These are phyloP conservation scores for Myiagra hebetior DNA, from an alignment of 2,113 vertebrate species.

Conservation along the genomic window DNA sequence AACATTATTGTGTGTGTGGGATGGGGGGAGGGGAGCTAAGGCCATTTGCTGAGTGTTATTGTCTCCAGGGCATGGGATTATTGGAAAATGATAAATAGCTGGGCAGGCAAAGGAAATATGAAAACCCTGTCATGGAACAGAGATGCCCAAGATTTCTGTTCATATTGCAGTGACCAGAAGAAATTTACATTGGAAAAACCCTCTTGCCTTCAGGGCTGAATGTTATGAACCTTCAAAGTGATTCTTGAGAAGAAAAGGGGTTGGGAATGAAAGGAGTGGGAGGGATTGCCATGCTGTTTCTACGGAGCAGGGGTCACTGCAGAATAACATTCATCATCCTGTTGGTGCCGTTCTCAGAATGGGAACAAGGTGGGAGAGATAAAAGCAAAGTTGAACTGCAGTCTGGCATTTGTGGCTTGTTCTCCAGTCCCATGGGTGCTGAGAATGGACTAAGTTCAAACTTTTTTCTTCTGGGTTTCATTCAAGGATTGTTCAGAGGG, in stretches of 20 bases:
- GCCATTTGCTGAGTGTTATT: slow-evolving; percentile 65
- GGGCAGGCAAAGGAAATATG: slow-evolving; percentile 68
- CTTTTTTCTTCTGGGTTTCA: slow-evolving; percentile 14
- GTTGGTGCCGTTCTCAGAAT: slow-evolving; percentile 10
- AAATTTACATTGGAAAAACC: slow-evolving; percentile 72
- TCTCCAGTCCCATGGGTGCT: background rate
- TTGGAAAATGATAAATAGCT: slow-evolving; percentile 86
- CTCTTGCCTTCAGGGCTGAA: slow-evolving; percentile 57
- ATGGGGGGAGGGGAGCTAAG: background rate
- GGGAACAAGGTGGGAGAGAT: slow-evolving; percentile 55
- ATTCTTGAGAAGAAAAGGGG: slow-evolving; percentile 50
- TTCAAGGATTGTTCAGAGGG: slow-evolving; percentile 11
- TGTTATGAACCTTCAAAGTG: slow-evolving; percentile 62
- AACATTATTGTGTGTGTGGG: slow-evolving; percentile 34
- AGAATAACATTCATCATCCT: slow-evolving; percentile 57
- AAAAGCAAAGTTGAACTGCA: slow-evolving; percentile 18
- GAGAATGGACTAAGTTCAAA: background rate
- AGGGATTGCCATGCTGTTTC: slow-evolving; percentile 24
- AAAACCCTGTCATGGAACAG: slow-evolving; percentile 63
- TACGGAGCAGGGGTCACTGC: slow-evolving; percentile 3
- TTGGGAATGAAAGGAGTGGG: slow-evolving; percentile 21
- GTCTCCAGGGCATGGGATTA: slow-evolving; percentile 80
- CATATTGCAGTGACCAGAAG: slow-evolving; percentile 53
- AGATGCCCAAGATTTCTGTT: slow-evolving; percentile 53
- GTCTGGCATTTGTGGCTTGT: slow-evolving; percentile 2